Percentiles rank a stretch among this genome's conserved stretches.
Conservation (phyloP, 2,888 invertebrate genomes). For the Hirtodrosophila confusa region DNA sequence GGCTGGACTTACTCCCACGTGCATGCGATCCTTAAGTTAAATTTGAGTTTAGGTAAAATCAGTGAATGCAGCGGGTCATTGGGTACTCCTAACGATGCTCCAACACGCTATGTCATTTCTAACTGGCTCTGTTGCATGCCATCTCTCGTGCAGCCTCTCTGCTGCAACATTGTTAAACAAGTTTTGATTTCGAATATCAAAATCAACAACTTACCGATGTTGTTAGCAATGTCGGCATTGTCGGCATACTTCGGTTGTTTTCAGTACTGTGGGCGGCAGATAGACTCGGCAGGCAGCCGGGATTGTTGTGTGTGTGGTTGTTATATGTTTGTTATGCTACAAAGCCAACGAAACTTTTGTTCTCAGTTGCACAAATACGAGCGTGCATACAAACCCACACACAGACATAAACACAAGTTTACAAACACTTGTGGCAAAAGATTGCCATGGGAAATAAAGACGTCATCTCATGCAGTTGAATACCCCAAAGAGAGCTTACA, state of each 20-base stretch:
- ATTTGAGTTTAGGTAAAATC: constrained; percentile 33
- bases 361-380: constrained; percentile 71
- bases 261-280: constrained; percentile 34
- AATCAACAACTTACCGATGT: constrained; percentile 74
- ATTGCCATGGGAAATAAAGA: constrained; percentile 81
- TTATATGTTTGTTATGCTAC: constrained; percentile 58
- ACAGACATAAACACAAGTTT: constrained; percentile 45
- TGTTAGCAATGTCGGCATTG: constrained; percentile 29
- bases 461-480: constrained; percentile 78
- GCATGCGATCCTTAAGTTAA: constrained; percentile 42
- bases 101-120: constrained; percentile 59
- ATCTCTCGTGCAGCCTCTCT: constrained; percentile 5
- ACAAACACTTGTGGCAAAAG: constrained; percentile 77
- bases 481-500: constrained; percentile 76
- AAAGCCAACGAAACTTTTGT: constrained; percentile 80
- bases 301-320: constrained; percentile 11
- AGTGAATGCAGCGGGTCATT: constrained; percentile 6
- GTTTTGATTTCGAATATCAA: constrained; percentile 75
- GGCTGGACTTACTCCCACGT: constrained; percentile 24
- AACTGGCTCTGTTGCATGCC: neutral
- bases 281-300: constrained; percentile 36
- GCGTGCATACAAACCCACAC: constrained; percentile 32
- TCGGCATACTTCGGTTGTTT: constrained; percentile 37
- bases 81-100: constrained; percentile 49
- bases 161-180: constrained; percentile 47